These are phyloP conservation scores for Drosophila setosimentum DNA, from an alignment of 2,888 invertebrate species.

Conservation along the genomic window DNA sequence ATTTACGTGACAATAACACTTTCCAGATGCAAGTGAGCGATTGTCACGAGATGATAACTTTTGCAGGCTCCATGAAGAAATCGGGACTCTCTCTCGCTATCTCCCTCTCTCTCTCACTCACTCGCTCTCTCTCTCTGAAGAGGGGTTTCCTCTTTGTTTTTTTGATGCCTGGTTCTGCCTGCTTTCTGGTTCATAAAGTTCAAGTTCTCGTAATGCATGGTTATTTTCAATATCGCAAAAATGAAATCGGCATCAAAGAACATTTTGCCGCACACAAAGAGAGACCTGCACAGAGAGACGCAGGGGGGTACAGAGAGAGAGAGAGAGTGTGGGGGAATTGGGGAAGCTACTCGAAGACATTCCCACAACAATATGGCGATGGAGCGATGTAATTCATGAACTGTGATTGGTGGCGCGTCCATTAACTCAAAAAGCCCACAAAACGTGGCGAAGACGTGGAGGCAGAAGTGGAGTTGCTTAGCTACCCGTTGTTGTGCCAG, in stretches of 20 bases:
- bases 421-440: slow-evolving; percentile 45
- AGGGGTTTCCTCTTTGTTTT: not conserved
- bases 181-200: slow-evolving; percentile 38
- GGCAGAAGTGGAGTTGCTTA: not conserved
- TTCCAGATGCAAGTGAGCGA: slow-evolving; percentile 49
- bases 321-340: not conserved
- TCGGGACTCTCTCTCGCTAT: not conserved
- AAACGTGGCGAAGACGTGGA: slow-evolving; percentile 20
- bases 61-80: slow-evolving; percentile 4
- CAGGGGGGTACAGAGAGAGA: not conserved
- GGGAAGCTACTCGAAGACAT: slow-evolving; percentile 52
- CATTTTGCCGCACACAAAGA: slow-evolving; percentile 62
- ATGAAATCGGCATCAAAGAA: slow-evolving; percentile 82
- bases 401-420: slow-evolving; percentile 77
- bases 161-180: not conserved
- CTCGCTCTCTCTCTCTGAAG: not conserved
- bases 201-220: slow-evolving; percentile 74
- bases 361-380: slow-evolving; percentile 81
- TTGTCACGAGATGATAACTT: slow-evolving; percentile 73
- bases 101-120: not conserved
- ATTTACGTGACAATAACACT: slow-evolving; percentile 81
- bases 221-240: slow-evolving; percentile 82
- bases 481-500: slow-evolving; percentile 9
- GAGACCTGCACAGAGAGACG: slow-evolving; percentile 1
- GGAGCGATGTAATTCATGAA: slow-evolving; percentile 80